Base-by-base conservation (phyloP, 1,140 invertebrate genomes). In the Drosophila guanche region DNA sequence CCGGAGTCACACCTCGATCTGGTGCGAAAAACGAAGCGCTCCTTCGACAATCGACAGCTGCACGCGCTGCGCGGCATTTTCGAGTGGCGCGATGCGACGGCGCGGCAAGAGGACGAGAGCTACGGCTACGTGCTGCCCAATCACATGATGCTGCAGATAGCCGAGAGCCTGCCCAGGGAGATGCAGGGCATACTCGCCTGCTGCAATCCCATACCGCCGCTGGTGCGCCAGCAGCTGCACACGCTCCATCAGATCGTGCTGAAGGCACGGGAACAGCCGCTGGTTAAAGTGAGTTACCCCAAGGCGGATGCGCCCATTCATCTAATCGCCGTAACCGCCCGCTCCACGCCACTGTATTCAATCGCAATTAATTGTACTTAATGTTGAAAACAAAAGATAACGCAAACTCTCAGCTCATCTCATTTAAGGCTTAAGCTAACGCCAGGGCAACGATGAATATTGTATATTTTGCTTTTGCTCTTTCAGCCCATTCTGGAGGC, bases 121-220 rank as follows among this genome's bases (percentile, higher is more conserved):
- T 91, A 42, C 88, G 96, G 96, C 16, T 99, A 97, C 91, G 95
- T 99, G 29, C 91, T 99, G 58, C 98, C 98, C 0, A 98, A 98
- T 92, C 97, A 99, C 89, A 99, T 99, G 97, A 81, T 99, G 90
- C 89, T 99, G 22, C 94, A 97, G 78, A 97, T 99, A 53, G 95
- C 96, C 4, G 96, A 99, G 89, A 94, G 94, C n/a, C 90, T 99
- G 46, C 99, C 99, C 0, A 93, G 97, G 46, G 98, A 99, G 92
- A 95, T 97, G 92, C 97, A 98, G 90, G 98, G 98, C 4, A 96
- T 99, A 57, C 89, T 98, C 22, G 97, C 98, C 0, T 98, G 97
- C 80, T 99, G 98, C 91, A 97, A 96, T 90, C 98, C 98, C 0
- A 95, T 98, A 63, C 98, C 98, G 12, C 95, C 97, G 0, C 92